Evolutionary conservation across 1,140 invertebrate genomes (phyloP).

Genomic region (Gryon sp.): DNA sequence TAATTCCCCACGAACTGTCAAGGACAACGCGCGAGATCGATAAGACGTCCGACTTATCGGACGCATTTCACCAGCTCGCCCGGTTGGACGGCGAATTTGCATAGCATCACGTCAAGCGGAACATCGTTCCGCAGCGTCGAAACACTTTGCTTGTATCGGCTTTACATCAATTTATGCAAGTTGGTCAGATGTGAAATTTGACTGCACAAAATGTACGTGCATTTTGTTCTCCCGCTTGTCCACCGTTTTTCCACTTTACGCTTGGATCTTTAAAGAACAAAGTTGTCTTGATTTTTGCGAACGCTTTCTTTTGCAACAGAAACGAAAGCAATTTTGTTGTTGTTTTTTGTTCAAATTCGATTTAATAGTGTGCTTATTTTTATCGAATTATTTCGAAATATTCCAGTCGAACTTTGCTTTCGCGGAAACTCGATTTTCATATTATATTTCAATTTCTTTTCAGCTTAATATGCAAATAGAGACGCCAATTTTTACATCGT

Average conservation of each 20-base stretch:
- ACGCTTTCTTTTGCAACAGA: too few species aligned
- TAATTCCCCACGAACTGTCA: slow-evolving; percentile 41
- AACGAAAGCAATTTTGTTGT: too few species aligned
- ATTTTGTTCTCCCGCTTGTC: slow-evolving; percentile 18
- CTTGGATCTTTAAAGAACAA: not conserved
- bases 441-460: too few species aligned
- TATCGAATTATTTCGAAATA: too few species aligned
- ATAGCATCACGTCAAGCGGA: slow-evolving; percentile 48
- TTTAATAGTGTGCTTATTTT: too few species aligned
- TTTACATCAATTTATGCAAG: slow-evolving; percentile 39
- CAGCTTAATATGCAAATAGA: too few species aligned
- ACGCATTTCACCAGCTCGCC: slow-evolving; percentile 16
- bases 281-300: too few species aligned
- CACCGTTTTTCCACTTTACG: not conserved
- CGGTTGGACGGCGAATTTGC: slow-evolving; percentile 36
- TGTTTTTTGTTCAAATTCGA: not conserved
- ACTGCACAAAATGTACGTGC: not conserved
- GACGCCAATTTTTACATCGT: too few species aligned
- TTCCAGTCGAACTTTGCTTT: too few species aligned
- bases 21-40: slow-evolving; percentile 53
- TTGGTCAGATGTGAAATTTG: slow-evolving; percentile 45
- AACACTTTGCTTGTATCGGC: slow-evolving; percentile 30
- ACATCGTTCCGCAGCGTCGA: slow-evolving; percentile 21
- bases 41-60: slow-evolving; percentile 50
- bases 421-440: too few species aligned